phyloP scores from a whole-genome alignment of 2,797 vertebrate genomes.

The Gadopsis marmoratus region DNA sequence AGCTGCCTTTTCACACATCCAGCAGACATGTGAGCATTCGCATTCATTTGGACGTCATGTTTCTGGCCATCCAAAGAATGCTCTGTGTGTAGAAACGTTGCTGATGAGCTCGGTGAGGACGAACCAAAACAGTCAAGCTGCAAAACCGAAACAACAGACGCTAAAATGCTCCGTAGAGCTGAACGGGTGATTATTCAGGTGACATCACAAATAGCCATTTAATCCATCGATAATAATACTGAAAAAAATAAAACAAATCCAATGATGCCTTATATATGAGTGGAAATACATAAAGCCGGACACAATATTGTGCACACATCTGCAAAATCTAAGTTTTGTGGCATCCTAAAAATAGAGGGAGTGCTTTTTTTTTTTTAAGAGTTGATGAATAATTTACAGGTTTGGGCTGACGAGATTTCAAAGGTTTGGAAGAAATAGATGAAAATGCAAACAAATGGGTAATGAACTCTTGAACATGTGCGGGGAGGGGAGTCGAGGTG shows the following conservation, averaged over 20 bases:
- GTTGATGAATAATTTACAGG: constrained; percentile 65
- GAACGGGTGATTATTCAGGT: neutral
- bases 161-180: neutral
- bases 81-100: neutral
- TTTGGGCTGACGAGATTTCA: constrained; percentile 59
- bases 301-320: constrained; percentile 33
- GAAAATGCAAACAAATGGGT: constrained; percentile 69
- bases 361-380: constrained; percentile 36
- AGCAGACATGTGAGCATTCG: neutral
- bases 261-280: neutral
- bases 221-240: neutral
- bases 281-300: constrained; percentile 25
- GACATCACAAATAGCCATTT: neutral
- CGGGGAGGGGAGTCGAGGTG: neutral
- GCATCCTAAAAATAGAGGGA: constrained; percentile 47
- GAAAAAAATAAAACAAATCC: neutral
- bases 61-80: neutral
- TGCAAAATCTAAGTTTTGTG: constrained; percentile 48
- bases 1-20: neutral
- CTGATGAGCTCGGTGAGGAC: neutral
- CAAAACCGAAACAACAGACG: neutral
- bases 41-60: neutral
- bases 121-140: neutral
- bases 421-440: constrained; percentile 62
- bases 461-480: constrained; percentile 72